Evolutionary conservation across 2,113 vertebrate genomes (phyloP), one percentile per base, ranked within the genome.

Genomic region (Megaceryle maxima): DNA sequence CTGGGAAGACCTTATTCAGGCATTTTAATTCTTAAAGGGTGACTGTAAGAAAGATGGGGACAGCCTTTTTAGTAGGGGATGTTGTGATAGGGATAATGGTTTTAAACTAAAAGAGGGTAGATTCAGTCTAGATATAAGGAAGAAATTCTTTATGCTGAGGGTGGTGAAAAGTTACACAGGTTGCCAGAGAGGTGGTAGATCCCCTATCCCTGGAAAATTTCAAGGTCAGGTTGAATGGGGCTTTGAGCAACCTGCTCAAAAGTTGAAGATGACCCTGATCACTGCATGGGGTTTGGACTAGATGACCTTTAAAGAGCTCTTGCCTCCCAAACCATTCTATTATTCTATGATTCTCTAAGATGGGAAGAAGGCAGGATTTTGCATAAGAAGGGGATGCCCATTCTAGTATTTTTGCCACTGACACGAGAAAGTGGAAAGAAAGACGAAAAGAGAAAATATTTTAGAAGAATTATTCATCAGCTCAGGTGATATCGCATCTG

Each of bases 191-290:
- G 64, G 28, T 11, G 2, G 26, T 2, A 3, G 17, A 33, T 16
- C 20, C 4, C 29, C 2, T 37, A 41, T 13, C 16, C 19, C 13
- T 39, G 33, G 21, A 19, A 56, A 24, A 7, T 7, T 28, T 35
- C 53, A 8, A 55, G 37, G 17, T 3, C 1, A 1, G 20, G 31
- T 1, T 83, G 53, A 14, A n/a, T 0, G 2, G 28, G 11, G 7
- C 16, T 29, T 9, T 37, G n/a, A 60, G 35, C 7, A 69, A n/a
- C 0, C 0, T 19, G 25, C n/a, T n/a, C n/a, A n/a, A n/a, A n/a
- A 5, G n/a, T 39, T 12, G 22, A 53, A 76, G 11, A 14, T 25
- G 29, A 8, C 17, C 11, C 51, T 63, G 7, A 2, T 3, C 2
- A 14, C 0, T 0, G 29, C 26, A 70, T 41, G 11, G 24, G 7